phyloP scores from a whole-genome alignment of 2,888 invertebrate genomes.

The Rugalucina vietnamica region DNA sequence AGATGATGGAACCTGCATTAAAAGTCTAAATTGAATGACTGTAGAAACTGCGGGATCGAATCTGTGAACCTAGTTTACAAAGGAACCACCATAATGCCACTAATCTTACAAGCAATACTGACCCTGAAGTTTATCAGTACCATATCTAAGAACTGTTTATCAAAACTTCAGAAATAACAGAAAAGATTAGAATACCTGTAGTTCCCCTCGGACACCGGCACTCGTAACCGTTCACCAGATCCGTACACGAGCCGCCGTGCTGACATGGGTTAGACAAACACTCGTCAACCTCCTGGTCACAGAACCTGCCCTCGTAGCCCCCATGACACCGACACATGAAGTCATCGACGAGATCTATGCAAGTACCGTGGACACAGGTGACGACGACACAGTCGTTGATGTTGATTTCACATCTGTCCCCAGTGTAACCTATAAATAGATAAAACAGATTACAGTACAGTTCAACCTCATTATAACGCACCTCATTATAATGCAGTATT shows the following conservation, averaged over 20 bases:
- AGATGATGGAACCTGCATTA: too few relatives aligned
- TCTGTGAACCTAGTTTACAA: too few relatives aligned
- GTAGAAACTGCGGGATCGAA: too few relatives aligned
- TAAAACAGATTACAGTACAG: not conserved
- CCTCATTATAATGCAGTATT: too few relatives aligned
- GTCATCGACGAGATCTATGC: slow-evolving; percentile 93
- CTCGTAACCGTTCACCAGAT: slow-evolving; percentile 88
- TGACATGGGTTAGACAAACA: slow-evolving; percentile 94
- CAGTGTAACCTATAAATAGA: slow-evolving; percentile 91
- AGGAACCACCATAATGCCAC: too few relatives aligned
- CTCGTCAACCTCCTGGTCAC: slow-evolving; percentile 94
- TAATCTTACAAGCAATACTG: too few relatives aligned
- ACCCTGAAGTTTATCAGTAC: too few relatives aligned
- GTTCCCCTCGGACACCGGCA: slow-evolving; percentile 77
- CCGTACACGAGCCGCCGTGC: slow-evolving; percentile 97
- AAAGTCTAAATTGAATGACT: too few relatives aligned
- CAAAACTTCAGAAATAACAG: too few relatives aligned
- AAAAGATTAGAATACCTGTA: too few relatives aligned
- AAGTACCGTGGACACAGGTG: slow-evolving; percentile 97
- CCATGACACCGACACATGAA: slow-evolving; percentile 95
- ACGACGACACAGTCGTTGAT: slow-evolving; percentile 89
- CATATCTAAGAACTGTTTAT: too few relatives aligned
- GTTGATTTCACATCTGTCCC: slow-evolving; percentile 97
- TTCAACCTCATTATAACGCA: too few relatives aligned
- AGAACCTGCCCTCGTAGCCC: slow-evolving; percentile 94